Evolutionary conservation across 1,140 invertebrate species (phyloP).

Genomic region (Ephestia elutella): DNA sequence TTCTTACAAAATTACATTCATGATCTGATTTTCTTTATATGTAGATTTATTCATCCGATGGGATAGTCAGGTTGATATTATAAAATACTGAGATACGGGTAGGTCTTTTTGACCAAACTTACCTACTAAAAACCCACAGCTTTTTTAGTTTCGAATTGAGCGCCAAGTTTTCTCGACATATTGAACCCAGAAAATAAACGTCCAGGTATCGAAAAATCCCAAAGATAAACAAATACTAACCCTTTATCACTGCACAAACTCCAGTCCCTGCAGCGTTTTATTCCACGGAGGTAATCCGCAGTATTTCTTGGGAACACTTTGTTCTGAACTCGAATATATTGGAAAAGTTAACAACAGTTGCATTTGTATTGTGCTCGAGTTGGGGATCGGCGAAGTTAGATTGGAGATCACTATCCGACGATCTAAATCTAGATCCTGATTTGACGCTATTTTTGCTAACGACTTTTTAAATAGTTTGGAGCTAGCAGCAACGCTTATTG

Average conservation of each 20-base stretch:
- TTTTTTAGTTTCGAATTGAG: too few species aligned
- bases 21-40: too few species aligned
- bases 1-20: too few species aligned
- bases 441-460: too few species aligned
- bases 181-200: neutral
- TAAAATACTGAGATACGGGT: too few species aligned
- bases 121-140: too few species aligned
- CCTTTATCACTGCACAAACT: neutral
- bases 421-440: constrained; percentile 10
- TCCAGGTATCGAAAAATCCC: neutral
- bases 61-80: too few species aligned
- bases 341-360: constrained; percentile 17
- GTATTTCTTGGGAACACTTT: constrained; percentile 6
- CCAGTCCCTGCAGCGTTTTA: neutral
- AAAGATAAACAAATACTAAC: neutral
- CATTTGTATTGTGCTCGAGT: constrained; percentile 14
- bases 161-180: too few species aligned
- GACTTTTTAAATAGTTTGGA: too few species aligned
- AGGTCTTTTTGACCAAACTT: too few species aligned
- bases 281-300: neutral
- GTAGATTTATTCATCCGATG: too few species aligned
- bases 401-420: constrained; percentile 17
- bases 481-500: too few species aligned
- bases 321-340: constrained; percentile 16
- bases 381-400: constrained; percentile 15